phyloP scores from a whole-genome alignment of 2,888 invertebrate genomes.

The Amaurobius ferox region DNA sequence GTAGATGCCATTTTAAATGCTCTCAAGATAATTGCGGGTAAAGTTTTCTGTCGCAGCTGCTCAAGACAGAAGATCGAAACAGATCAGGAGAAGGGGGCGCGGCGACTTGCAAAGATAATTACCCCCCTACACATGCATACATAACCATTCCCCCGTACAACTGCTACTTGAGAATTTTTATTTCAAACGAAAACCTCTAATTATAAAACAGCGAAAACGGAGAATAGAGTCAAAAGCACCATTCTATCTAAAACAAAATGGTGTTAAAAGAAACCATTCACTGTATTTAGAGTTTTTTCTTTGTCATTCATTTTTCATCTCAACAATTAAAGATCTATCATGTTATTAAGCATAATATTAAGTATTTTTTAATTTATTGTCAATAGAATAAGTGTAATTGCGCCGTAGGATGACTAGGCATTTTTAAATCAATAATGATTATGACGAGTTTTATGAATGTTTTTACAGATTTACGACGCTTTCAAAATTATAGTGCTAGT shows the following conservation, averaged over 20 bases:
- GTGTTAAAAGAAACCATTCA: background rate
- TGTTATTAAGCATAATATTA: no score
- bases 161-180: constrained; percentile 48
- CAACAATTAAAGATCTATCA: no score
- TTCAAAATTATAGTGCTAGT: no score
- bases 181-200: constrained; percentile 55
- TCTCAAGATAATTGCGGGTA: constrained; percentile 66
- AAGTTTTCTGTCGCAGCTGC: constrained; percentile 68
- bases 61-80: constrained; percentile 65
- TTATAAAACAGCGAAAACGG: constrained; percentile 51
- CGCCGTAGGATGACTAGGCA: no score
- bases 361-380: no score
- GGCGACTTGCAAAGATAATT: constrained; percentile 68
- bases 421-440: no score
- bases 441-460: no score
- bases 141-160: constrained; percentile 51
- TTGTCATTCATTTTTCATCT: background rate
- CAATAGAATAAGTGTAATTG: no score
- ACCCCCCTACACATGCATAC: constrained; percentile 27
- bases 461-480: no score
- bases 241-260: background rate
- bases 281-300: background rate
- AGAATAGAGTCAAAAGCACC: constrained; percentile 33
- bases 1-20: constrained; percentile 64
- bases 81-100: constrained; percentile 59